Evolutionary conservation across 2,888 invertebrate species (phyloP), one percentile per base, ranked within the genome.

Genomic region (Leucophenga montana): DNA sequence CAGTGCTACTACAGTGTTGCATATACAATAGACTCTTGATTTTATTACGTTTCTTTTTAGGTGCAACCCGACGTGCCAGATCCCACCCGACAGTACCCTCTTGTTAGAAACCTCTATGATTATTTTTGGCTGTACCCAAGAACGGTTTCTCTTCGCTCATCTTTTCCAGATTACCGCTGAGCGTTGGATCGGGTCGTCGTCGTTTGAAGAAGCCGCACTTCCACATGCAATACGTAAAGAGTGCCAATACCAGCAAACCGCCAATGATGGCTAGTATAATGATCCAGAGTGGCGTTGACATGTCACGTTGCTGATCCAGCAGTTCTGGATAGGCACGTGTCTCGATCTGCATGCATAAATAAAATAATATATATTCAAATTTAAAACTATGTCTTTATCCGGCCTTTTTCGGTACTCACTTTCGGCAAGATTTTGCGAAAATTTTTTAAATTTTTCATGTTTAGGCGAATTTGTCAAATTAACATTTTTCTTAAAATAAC

Each of bases 191-290:
- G 5, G 96, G 91, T 85, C 95, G 92, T 83, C 95, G 90, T 79
- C 96, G 90, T 85, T 95, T 96, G 89, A 96, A 97, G 92, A 97
- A 97, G 66, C 96, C 96, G 67, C 95, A 92, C 90, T 95, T 96
- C 93, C 96, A 96, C 71, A 98, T 90, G 22, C 94, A 91, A 65
- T 95, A 91, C 56, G 95, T 94, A 66, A 98, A 90, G 3, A 96
- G 87, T 48, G 96, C 92, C 46, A 98, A 90, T 20, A 98, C 90
- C 75, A 97, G 85, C 46, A 98, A 90, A 11, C 98, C 98, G 1
- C 94, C 94, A 70, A 95, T 90, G 66, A 96, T 93, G 46, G 97
- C 94, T 65, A 96, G 91, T 75, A 94, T 92, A 74, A 96, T 95
- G 75, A 97, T 94, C 95, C 97, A 97, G 77, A 95, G 90, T 14